phyloP scores from a whole-genome alignment of 2,888 invertebrate species.

The Lomographa bimaculata region DNA sequence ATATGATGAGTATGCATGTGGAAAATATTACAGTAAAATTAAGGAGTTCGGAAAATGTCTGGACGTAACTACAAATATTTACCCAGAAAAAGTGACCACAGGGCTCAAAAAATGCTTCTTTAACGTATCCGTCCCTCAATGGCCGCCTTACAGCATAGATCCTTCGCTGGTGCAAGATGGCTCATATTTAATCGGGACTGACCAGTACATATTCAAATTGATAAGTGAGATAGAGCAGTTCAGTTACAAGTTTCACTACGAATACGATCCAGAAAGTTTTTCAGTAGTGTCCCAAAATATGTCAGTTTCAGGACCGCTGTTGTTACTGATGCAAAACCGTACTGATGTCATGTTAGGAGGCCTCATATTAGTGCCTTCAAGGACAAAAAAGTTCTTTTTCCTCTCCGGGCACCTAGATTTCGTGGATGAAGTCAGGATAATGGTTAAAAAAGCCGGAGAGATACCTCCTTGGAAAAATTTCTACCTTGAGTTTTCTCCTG shows the following conservation, averaged over 20 bases:
- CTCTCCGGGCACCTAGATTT: constrained; percentile 44
- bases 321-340: constrained; percentile 33
- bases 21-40: constrained; percentile 48
- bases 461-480: constrained; percentile 45
- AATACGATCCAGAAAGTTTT: constrained; percentile 37
- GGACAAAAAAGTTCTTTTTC: constrained; percentile 43
- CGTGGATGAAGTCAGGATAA: constrained; percentile 44
- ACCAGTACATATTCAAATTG: constrained; percentile 44
- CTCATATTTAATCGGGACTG: constrained; percentile 33
- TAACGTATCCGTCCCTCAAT: constrained; percentile 43
- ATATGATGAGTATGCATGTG: constrained; percentile 57
- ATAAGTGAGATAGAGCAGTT: constrained; percentile 49
- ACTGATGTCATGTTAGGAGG: constrained; percentile 43
- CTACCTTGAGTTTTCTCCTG: constrained; percentile 45
- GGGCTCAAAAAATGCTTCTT: constrained; percentile 54
- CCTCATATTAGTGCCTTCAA: constrained; percentile 34
- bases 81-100: constrained; percentile 43
- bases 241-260: constrained; percentile 43
- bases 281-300: constrained; percentile 40
- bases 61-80: constrained; percentile 33
- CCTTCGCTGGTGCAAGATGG: constrained; percentile 19
- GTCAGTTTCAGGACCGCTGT: constrained; percentile 43
- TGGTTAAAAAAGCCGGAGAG: constrained; percentile 44
- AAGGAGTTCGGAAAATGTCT: constrained; percentile 50
- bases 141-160: constrained; percentile 52